Base-by-base conservation (phyloP, 2,888 invertebrate genomes). In the Sminthurinus aureus region DNA sequence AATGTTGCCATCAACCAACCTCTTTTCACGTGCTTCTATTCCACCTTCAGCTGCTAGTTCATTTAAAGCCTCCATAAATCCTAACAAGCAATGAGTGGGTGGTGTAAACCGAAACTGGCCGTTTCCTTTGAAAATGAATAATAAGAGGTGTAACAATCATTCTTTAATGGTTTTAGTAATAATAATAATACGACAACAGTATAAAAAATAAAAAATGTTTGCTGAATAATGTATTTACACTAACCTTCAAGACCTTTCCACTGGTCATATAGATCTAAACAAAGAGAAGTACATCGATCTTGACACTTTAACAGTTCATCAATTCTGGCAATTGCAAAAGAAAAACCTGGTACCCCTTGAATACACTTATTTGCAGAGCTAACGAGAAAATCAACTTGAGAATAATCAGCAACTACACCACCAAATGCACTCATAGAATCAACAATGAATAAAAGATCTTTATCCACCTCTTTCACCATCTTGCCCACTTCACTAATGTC, bases 371-470 rank as follows among this genome's bases (percentile, higher is more conserved):
- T 92, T 26, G 91, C 91, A 2, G 91, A 91, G 84, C 91, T 91
- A 83, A 91, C 90, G 66, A 91, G 84, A 86, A 90, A 91, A 85
- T 91, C 91, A 3, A 91, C 89, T 0, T 88, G 84, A 58, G 89
- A 88, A 74, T 91, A 85, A 85, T 91, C 89, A 1, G 91, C 85
- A 0, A 90, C 90, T 4, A 91, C 89, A 18, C 90, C 91, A 24
- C 91, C 91, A 89, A 92, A 91, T 85, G 91, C 91, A 85, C 91
- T 91, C 91, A 92, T 91, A 38, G 91, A 91, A 89, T 92, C 92
- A 74, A 92, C 91, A 86, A 91, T 89, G 87, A 89, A 91, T 15
- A 84, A 82, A 78, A 88, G 81, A 89, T 89, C 86, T 75, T 90
- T 90, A 69, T 87, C 87, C 58, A 87, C 81, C 18, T 88, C 86